A percentile compares a stretch with the other conserved stretches of the same genome.
Evolutionary conservation across 2,797 vertebrate genomes (phyloP).

Genomic region (Sebastolobus alascanus): DNA sequence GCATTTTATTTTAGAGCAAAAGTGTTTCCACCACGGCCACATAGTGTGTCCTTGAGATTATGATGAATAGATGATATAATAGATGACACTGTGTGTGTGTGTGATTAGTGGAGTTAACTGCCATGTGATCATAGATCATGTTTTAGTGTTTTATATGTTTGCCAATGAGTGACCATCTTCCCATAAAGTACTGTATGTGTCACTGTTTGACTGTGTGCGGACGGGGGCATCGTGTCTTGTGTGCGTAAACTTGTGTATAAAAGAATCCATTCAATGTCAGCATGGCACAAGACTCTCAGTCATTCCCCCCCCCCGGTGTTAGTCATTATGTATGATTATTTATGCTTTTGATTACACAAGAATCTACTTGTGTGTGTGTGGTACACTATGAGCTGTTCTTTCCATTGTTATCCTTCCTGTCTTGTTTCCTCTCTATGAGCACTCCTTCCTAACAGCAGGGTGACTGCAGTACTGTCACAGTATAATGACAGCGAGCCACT

Average conservation of each 20-base stretch:
- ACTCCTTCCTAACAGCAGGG: constrained; percentile 56
- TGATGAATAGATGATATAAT: not conserved
- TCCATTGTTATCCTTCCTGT: constrained; percentile 76
- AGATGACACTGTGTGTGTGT: not conserved
- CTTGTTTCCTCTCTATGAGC: constrained; percentile 70
- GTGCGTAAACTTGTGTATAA: not conserved
- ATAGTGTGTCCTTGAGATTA: not conserved
- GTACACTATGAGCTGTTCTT: constrained; percentile 69
- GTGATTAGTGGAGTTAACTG: not conserved
- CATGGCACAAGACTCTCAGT: not conserved
- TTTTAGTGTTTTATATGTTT: constrained; percentile 25
- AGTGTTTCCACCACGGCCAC: constrained; percentile 5
- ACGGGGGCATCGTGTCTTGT: not conserved
- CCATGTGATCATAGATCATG: not conserved
- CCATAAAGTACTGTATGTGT: constrained; percentile 24
- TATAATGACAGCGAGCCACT: constrained; percentile 2
- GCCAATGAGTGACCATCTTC: constrained; percentile 10
- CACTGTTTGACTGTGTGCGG: not conserved
- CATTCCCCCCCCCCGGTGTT: not conserved
- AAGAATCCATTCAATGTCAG: not conserved
- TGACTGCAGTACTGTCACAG: constrained; percentile 25
- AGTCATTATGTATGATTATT: constrained; percentile 54
- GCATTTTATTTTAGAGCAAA: not conserved
- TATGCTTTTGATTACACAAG: constrained; percentile 48
- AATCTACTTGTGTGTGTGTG: not conserved